A percentile compares a stretch with the other conserved stretches of the same genome.
Evolutionary conservation across 2,113 vertebrate genomes (phyloP).

Genomic region (Megaceryle torquata): DNA sequence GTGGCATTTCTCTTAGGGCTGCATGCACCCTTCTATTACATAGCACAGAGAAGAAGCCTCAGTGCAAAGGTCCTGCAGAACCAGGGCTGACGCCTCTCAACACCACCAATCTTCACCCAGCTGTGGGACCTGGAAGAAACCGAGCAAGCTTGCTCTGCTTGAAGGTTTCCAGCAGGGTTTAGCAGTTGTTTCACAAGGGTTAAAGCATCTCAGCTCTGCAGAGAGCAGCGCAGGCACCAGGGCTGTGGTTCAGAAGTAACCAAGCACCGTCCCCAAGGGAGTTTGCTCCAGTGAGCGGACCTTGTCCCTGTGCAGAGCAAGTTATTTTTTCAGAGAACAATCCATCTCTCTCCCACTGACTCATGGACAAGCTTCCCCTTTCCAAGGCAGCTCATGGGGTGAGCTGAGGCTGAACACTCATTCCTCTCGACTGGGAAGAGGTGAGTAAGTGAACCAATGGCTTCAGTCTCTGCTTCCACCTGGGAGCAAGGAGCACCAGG

Average conservation of each 20-base stretch:
- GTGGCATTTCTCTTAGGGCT: rapidly evolving
- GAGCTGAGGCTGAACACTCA: neutral
- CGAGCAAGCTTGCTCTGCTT: neutral
- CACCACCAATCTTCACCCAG: neutral
- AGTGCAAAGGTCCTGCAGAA: rapidly evolving
- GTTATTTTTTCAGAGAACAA: neutral
- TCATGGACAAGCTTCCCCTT: constrained; percentile 55
- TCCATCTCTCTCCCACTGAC: constrained; percentile 13
- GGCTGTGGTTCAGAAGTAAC: rapidly evolving
- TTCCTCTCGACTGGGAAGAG: neutral
- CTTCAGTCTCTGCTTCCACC: neutral
- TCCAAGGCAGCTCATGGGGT: neutral
- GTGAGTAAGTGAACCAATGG: neutral
- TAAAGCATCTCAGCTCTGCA: neutral
- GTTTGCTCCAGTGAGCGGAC: neutral
- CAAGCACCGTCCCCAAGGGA: rapidly evolving
- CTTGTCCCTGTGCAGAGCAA: neutral
- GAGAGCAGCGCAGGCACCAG: neutral
- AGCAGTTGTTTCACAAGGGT: neutral
- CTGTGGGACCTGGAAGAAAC: neutral
- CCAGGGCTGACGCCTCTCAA: neutral
- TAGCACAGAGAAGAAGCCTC: neutral
- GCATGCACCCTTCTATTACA: rapidly evolving
- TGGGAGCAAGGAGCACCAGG: neutral
- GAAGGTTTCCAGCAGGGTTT: neutral